phyloP scores from a whole-genome alignment of 2,113 vertebrate species.

The Lichenostomus cassidix region DNA sequence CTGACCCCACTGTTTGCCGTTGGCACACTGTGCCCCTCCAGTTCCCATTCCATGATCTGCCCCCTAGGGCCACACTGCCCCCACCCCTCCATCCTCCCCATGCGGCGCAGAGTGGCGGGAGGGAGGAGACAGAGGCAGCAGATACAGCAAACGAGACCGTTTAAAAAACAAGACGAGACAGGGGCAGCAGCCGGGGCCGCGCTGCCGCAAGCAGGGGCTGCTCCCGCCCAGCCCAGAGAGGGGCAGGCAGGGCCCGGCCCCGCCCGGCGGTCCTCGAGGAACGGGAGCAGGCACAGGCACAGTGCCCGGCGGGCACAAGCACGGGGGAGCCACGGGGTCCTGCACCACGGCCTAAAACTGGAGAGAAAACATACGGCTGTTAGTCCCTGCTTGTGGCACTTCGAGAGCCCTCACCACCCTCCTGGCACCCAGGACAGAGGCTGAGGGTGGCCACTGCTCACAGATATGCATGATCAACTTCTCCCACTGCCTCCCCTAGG shows the following conservation, averaged over 20 bases:
- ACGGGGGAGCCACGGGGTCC: conserved; percentile 25
- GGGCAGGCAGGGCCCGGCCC: conserved; percentile 51
- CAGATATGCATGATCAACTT: background rate
- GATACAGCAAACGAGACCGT: conserved; percentile 68
- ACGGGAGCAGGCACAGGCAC: conserved; percentile 10
- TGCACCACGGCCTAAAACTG: conserved; percentile 76
- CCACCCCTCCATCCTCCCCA: too few relatives aligned
- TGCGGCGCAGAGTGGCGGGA: background rate
- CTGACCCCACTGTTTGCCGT: background rate
- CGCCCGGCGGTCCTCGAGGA: conserved; percentile 31
- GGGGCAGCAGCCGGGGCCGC: background rate
- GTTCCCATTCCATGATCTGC: background rate
- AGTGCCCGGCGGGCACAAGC: conserved; percentile 30
- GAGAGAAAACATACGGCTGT: background rate
- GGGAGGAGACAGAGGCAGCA: background rate
- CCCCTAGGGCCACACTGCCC: background rate
- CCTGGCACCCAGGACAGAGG: rapidly evolving
- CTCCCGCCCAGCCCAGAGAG: background rate
- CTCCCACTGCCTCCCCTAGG: rapidly evolving
- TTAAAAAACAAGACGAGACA: conserved; percentile 46
- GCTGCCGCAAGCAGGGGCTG: background rate
- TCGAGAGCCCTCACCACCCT: too few relatives aligned
- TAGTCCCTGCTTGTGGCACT: rapidly evolving
- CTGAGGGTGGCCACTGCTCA: background rate
- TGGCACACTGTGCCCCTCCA: background rate